Conservation (phyloP, 2,888 invertebrate genomes). For the Drosophila mayaguana region DNA sequence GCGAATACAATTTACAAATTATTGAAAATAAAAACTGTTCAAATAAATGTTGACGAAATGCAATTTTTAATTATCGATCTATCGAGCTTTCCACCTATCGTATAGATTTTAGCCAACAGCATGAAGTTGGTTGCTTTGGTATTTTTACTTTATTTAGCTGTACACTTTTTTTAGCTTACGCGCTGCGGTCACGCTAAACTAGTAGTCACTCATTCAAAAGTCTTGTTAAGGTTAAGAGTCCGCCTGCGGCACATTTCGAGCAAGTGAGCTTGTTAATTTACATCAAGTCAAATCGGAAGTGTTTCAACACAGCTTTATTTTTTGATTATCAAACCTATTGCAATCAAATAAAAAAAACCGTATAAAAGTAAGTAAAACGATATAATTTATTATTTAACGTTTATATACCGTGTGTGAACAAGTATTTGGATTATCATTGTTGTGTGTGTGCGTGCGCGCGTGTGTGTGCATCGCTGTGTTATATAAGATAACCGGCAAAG, state of each 20-base stretch:
- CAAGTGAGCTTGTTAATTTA: conserved; percentile 69
- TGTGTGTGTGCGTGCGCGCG: conserved; percentile 21
- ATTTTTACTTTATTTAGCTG: conserved; percentile 8
- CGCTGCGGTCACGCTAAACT: conserved; percentile 18
- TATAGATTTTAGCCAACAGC: too few relatives aligned
- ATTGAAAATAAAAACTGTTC: background rate
- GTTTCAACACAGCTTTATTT: conserved; percentile 27
- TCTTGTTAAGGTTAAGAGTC: conserved; percentile 64
- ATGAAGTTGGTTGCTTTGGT: conserved; percentile 4
- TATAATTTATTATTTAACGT: background rate
- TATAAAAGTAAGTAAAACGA: conserved; percentile 41
- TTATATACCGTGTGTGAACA: conserved; percentile 8
- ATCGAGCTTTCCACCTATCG: conserved; percentile 4
- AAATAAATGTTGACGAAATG: background rate
- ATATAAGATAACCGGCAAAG: conserved; percentile 70
- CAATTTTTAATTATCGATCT: conserved; percentile 2
- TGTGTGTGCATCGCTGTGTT: conserved; percentile 32
- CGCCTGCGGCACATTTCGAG: conserved; percentile 59
- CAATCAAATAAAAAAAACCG: conserved; percentile 41
- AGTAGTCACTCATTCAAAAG: conserved; percentile 46
- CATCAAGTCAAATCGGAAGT: conserved; percentile 57
- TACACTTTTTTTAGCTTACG: background rate
- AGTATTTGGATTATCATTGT: conserved; percentile 41
- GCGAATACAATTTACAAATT: conserved; percentile 57
- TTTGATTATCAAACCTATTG: conserved; percentile 15